Base-by-base conservation (phyloP, 2,888 invertebrate genomes). In the Athalia rosae region DNA sequence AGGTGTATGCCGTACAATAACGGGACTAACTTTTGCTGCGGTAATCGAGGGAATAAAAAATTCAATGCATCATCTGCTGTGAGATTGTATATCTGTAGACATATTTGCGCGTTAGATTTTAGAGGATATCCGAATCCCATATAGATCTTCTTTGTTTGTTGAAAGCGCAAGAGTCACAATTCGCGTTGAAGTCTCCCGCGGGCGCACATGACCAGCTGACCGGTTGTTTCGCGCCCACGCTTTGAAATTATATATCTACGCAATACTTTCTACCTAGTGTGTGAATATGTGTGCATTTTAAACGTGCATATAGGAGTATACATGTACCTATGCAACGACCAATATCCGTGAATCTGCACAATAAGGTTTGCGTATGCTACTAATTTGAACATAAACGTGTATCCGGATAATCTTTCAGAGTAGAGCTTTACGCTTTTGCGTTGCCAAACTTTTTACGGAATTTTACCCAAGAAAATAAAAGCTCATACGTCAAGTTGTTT, bases 221-320 rank as follows among this genome's bases (percentile, higher is more conserved):
- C 73, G 62, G 74, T 74, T 62, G 45, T 74, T 76, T 28, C 53
- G 13, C 79, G 78, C 79, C 78, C 79, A 78, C 79, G 56, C 45
- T 47, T 47, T 53, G 66, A 64, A 61, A 77, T 78, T 58, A 64
- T 28, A 28, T 67, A 78, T 79, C 79, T 78, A 76, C 79, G 79
- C 76, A 78, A 76, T 69, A 79, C 78, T 78, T 79, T 78, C 63
- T 76, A 78, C 56, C 28, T 28, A 28, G 43, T 50, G 58, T 71
- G 69, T 13, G 53, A 50, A 43, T 41, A 28, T 13, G 61, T 61
- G 61, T 13, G 8, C 1, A 13, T 7, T 13, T n/a, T 15, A 59
- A 6, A 7, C 13, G 13, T 15, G n/a, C 13, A 15, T 59, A 59
- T n/a, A 15, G 3, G 11, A 50, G 50, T 50, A 3, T 6, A 6